A percentile compares a stretch with the other conserved stretches of the same genome.
Conservation (phyloP, 2,888 invertebrate genomes). For the Urechis unicinctus region DNA sequence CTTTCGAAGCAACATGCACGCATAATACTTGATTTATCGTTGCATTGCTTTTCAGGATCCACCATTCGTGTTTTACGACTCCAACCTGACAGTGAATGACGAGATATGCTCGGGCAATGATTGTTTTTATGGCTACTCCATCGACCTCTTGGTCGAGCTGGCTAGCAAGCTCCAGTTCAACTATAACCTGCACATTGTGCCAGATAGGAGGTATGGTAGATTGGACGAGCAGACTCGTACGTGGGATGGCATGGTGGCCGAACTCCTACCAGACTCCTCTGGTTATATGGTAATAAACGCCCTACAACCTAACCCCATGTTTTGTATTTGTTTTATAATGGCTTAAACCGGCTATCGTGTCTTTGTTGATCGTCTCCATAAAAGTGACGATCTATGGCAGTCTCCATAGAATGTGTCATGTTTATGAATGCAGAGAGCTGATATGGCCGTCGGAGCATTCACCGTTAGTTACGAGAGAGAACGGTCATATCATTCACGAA, state of each 20-base stretch:
- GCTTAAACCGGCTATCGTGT: no score
- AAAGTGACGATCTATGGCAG: no score
- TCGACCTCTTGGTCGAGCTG: conserved; percentile 76
- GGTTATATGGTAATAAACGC: neutral
- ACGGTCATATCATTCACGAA: conserved; percentile 88
- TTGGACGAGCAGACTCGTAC: conserved; percentile 47
- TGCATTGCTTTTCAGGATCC: conserved; percentile 59
- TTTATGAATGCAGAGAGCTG: conserved; percentile 71
- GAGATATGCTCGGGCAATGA: conserved; percentile 72
- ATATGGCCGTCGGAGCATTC: conserved; percentile 89
- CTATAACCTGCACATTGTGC: conserved; percentile 69
- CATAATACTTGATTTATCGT: neutral
- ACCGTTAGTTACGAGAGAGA: conserved; percentile 91
- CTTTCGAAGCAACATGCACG: no score
- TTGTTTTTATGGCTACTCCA: conserved; percentile 58
- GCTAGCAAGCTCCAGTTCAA: conserved; percentile 70
- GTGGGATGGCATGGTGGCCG: conserved; percentile 52
- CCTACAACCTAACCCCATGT: neutral
- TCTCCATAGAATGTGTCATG: no score
- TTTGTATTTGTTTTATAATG: neutral
- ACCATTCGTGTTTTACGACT: conserved; percentile 68
- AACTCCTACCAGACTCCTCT: conserved; percentile 30
- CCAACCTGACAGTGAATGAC: conserved; percentile 65
- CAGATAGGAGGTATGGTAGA: conserved; percentile 68
- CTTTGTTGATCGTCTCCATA: no score